Evolutionary conservation across 1,140 invertebrate species (phyloP), one percentile per base, ranked within the genome.

Genomic region (Dufourea novaeangliae): DNA sequence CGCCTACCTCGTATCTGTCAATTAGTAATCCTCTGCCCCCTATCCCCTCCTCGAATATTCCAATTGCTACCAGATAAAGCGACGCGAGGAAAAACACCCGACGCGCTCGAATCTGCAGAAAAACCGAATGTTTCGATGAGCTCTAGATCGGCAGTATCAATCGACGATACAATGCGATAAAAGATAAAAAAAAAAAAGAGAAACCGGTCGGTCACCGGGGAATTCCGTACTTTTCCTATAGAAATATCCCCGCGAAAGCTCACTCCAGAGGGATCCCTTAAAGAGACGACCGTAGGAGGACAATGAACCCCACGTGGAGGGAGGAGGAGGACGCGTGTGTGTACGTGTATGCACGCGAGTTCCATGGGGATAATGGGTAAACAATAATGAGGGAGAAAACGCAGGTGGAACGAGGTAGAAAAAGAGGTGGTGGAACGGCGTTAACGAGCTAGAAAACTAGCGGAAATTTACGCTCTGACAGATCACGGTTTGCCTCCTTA

Each of bases 361-460:
- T 29, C 20, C 44, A 39, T 37, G 46, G 74, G 74, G 67, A 70
- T 71, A 71, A 77, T 73, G 76, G 69, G 76, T 78, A 78, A 72
- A 73, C 75, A 77, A 77, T 77, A 77, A 77, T 63, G 75, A 78
- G 61, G 64, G 74, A 78, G 61, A 74, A 64, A 73, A 63, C 46
- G 76, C 69, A 81, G 57, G 57, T 59, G 66, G 73, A 59, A 77
- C 52, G 62, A 75, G 62, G 39, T 76, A 46, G 22, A 54, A 71
- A 78, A 32, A 41, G 41, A 52, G 50, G 67, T 27, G 67, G 14
- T 54, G 52, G 57, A 78, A 52, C 52, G 62, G 78, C 78, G 83
- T 84, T 85, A 85, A 85, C 83, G 83, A 86, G 80, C 77, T 79
- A 83, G 84, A 86, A 86, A 85, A 86, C 76, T 80, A 80, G 80